phyloP scores from a whole-genome alignment of 2,113 vertebrate species.

The Cebus imitator region DNA sequence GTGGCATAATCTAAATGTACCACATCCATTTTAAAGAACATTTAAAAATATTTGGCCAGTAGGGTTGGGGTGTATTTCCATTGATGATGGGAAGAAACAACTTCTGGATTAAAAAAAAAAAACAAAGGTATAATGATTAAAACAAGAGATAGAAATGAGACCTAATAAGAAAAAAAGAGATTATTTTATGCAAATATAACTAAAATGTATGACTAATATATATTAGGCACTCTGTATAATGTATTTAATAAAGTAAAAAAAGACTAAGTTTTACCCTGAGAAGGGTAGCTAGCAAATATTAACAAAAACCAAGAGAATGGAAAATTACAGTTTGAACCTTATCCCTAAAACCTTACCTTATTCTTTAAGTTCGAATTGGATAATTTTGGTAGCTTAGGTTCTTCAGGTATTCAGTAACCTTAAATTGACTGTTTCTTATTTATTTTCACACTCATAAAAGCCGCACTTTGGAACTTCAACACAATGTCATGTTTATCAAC shows the following conservation, averaged over 20 bases:
- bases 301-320: not conserved
- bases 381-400: not conserved
- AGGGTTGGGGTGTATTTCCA: not conserved
- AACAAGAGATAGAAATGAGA: not conserved
- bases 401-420: slow-evolving; percentile 26
- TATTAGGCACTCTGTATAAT: not conserved
- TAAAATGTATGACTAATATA: not conserved
- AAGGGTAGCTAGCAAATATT: not conserved
- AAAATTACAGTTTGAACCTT: not conserved
- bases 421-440: not conserved
- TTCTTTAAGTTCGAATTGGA: not conserved
- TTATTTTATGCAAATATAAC: not conserved
- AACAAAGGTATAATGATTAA: not conserved
- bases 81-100: not conserved
- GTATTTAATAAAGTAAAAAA: slow-evolving; percentile 11
- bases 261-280: not conserved
- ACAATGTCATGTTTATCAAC: not conserved
- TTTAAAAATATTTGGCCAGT: not conserved
- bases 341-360: not conserved
- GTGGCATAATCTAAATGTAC: not conserved
- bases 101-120: not conserved
- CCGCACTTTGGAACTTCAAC: not conserved
- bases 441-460: not conserved
- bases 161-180: not conserved
- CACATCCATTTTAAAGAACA: not conserved